Evolutionary conservation across 1,140 invertebrate genomes (phyloP), one percentile per base, ranked within the genome.

Genomic region (Ectropis grisescens): DNA sequence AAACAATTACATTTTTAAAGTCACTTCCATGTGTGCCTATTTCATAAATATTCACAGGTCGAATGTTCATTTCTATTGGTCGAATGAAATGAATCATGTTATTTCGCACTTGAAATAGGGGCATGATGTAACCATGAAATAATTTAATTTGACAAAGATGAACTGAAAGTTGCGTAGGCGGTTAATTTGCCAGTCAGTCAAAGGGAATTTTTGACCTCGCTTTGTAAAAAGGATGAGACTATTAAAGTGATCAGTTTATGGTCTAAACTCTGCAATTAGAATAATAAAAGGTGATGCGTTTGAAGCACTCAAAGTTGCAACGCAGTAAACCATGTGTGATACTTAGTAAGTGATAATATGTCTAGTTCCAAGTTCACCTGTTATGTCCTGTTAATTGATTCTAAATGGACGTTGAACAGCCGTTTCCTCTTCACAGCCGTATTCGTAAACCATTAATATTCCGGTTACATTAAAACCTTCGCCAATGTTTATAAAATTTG

Each of bases 401-500:
- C 43, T 43, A 55, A 41, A 38, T 56, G 38, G 41, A 43, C 44
- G 41, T 44, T 56, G 50, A 58, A 42, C 8, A 8, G 8, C 52
- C 41, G 43, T 48, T 74, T 70, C 66, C 64, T 70, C 16, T 49
- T 47, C 36, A 33, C 45, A 56, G 55, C 54, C 55, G 47, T 52
- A 61, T 54, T 55, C 42, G 30, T 47, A 34, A 52, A 51, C 45
- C 47, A 64, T 58, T 57, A 47, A 30, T 29, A 42, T 47, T 24
- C 27, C 35, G 24, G 29, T 47, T 46, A 24, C 37, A 44, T 35
- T 42, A 24, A 43, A 11, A n/a, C 13, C 24, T 15, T 26, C 27
- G 30, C 24, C 15, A 24, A 29, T n/a, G 27, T 36, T 46, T 33
- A 46, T 10, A 10, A n/a, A 26, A n/a, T 26, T 6, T 32, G 37